Evolutionary conservation across 2,113 vertebrate genomes (phyloP), one percentile per base, ranked within the genome.

Genomic region (Seriola aureovittata): DNA sequence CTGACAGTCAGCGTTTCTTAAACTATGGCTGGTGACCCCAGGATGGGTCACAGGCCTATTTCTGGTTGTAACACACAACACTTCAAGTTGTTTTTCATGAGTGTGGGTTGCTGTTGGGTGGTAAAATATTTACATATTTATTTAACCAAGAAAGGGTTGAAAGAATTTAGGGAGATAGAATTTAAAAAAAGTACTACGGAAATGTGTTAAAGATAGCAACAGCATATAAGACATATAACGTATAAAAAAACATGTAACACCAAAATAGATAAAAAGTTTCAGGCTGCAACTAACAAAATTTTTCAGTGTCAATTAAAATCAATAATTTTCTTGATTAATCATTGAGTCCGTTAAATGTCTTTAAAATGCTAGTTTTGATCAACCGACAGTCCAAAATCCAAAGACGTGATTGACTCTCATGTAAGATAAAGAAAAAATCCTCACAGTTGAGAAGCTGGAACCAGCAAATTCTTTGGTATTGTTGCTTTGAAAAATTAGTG

Each of bases 1-100:
- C 65, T 70, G 75, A 84, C 68, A 23, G 78, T 86, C 86, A 81
- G 84, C 70, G 7, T 76, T 88, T 88, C 62, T 69, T 65, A 73
- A 76, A 46, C 73, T 73, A 71, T 72, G 54, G 71, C 55, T 38
- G 42, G 48, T 82, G 86, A 91, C 76, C 80, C 29, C 50, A 36
- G 42, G 17, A 67, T 25, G 46, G 81, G 36, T 85, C 75, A 63
- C 42, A 17, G 46, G 57, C 46, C 87, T 90, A 90, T 88, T 90
- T 92, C 62, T 86, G 79, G 69, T 81, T 8, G 1, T 29, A 66
- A 77, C 79, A 62, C 75, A 80, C 75, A 81, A 68, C 55, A 50
- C 8, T 17, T 2, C 57, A 78, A 60, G 66, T 75, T 70, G 42
- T 66, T 79, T 69, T 78, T 75, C 36, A 64, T 5, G 1, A 67